A percentile compares a stretch with the other conserved stretches of the same genome.
These are phyloP conservation scores for Chrysogorgia sp. DNA, from an alignment of 92 coral and sea anemone species.

Conservation along the genomic window DNA sequence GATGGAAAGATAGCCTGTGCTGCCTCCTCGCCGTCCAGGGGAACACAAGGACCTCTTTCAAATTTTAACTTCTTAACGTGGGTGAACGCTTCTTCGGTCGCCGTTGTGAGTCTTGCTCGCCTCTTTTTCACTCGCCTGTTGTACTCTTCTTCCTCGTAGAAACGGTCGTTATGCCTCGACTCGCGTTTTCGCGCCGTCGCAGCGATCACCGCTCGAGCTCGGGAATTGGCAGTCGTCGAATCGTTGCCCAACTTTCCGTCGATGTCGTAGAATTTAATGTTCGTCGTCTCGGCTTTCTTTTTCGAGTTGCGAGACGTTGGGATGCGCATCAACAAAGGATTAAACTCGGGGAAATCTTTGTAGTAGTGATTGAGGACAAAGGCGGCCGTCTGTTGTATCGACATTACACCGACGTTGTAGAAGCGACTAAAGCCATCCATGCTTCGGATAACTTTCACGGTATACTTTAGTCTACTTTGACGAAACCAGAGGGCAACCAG, in stretches of 20 bases:
- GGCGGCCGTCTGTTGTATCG: constrained; percentile 91
- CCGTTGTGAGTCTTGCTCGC: constrained; percentile 78
- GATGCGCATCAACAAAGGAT: constrained; percentile 84
- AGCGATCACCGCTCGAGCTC: constrained; percentile 89
- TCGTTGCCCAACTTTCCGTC: constrained; percentile 83
- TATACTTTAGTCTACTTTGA: constrained; percentile 82
- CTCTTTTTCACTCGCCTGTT: constrained; percentile 82
- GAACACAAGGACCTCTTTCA: constrained; percentile 94
- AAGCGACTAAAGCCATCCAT: constrained; percentile 86
- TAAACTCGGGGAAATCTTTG: constrained; percentile 97
- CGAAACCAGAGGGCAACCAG: constrained; percentile 93
- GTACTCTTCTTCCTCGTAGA: constrained; percentile 95
- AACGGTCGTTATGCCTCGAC: constrained; percentile 92
- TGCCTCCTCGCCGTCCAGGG: constrained; percentile 98
- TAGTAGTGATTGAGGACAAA: constrained; percentile 93
- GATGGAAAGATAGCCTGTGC: constrained; percentile 99
- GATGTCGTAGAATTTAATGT: constrained; percentile 91
- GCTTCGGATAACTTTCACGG: constrained; percentile 93
- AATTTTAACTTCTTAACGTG: constrained; percentile 87
- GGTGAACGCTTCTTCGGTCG: constrained; percentile 94
- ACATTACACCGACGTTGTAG: constrained; percentile 86
- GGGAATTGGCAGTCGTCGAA: constrained; percentile 77
- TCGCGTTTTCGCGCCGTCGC: constrained; percentile 93
- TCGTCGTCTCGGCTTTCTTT: constrained; percentile 88
- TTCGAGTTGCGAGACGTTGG: constrained; percentile 78